Base-by-base conservation (phyloP, 2,888 invertebrate genomes). In the Dicycla oo region DNA sequence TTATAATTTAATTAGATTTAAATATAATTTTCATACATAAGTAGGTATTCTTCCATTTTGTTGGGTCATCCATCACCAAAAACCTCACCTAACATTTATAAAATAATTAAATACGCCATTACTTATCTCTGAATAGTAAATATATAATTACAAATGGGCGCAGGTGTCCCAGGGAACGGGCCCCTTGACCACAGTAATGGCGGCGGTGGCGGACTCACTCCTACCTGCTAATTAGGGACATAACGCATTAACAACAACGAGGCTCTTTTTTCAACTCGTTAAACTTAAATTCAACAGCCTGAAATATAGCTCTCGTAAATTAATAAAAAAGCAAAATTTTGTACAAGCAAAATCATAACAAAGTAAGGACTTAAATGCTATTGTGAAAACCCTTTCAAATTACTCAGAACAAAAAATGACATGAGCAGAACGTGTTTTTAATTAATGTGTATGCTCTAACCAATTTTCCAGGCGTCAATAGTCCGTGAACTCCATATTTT, bases 191-290 rank as follows among this genome's bases (percentile, higher is more conserved):
- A 87, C 88, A 88, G 72, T 83, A 87, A 85, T 76, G 85, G 80
- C 75, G 71, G 78, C 77, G 86, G 85, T 76, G 80, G 77, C 74
- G 70, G 78, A 65, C 80, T 75, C 80, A 66, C 75, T 78, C 79
- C 74, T 81, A 81, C 84, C 84, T 86, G 83, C 86, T 89, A 88
- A 89, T 89, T 89, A 89, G 84, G 85, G 83, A 82, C 78, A 73
- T 80, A 83, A 84, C 80, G 69, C 83, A 84, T 85, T 85, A 84
- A 86, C 80, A 82, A 84, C 75, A 76, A 80, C 80, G 75, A 75
- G 71, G 78, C 71, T 80, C 80, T 78, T 84, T 87, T 83, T 81
- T 80, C 77, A 82, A 86, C 88, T 85, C 83, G 81, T 85, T 86
- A 84, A 82, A 86, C 80, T 84, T 72, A 66, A 73, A 81, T 86